Evolutionary conservation across 2,113 vertebrate species (phyloP), one percentile per base, ranked within the genome.

Genomic region (Mustela nigripes): DNA sequence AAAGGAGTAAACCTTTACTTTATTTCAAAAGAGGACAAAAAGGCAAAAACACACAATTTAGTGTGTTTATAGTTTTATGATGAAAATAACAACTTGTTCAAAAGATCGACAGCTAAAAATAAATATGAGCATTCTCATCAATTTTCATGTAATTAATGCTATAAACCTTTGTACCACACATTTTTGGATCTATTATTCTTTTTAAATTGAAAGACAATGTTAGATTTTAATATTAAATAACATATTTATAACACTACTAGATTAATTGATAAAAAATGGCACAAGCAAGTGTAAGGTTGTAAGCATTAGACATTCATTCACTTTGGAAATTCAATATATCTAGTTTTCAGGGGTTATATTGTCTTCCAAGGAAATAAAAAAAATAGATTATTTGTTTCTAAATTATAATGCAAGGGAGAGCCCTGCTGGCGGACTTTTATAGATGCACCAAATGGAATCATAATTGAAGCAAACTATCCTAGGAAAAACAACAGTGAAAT

Each of bases 321-420:
- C 21, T 84, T 89, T 83, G 24, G 42, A 97, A 14, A 39, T 93
- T 96, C 60, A 89, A 85, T 95, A 92, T 86, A 39, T 71, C 80
- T 48, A 93, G 16, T 56, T 94, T 98, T 96, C 76, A 97, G 76
- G 24, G 84, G 84, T 98, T 98, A 97, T 45, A 79, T 94, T 97
- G 87, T 80, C 78, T 92, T 86, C 60, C 56, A 94, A 94, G 96
- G 83, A 97, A 94, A 84, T 42, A 63, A 22, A 80, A 95, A 95
- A 94, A 24, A 96, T 84, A 86, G 7, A 53, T 31, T 36, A 62
- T 86, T 96, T 63, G 87, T 53, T 96, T 96, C 89, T 97, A 62
- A 98, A 98, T 98, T 83, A 97, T 97, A 98, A 98, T 97, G 82
- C 98, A 98, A 99, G 98, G 78, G 98, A 99, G 98, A 98, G 93